A percentile compares a stretch with the other conserved stretches of the same genome.
Evolutionary conservation across 2,113 vertebrate species (phyloP).

Genomic region (Xiphorhynchus elegans): DNA sequence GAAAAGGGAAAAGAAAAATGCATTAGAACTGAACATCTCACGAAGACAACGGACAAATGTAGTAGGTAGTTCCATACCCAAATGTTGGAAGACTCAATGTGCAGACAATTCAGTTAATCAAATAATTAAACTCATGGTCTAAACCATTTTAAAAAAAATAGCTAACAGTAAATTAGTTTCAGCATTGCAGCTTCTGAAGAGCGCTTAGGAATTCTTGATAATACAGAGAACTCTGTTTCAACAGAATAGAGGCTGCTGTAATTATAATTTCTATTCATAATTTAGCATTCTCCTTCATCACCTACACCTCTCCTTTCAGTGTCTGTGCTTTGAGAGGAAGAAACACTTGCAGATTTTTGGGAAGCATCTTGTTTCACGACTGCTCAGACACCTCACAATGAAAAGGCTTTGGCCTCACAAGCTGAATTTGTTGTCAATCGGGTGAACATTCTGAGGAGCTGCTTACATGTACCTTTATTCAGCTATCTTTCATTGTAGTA

Average conservation of each 20-base stretch:
- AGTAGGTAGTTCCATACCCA: not conserved
- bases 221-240: not conserved
- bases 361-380: not conserved
- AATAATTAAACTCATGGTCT: not conserved
- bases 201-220: not conserved
- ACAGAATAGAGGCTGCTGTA: not conserved
- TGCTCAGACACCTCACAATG: not conserved
- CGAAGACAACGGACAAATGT: not conserved
- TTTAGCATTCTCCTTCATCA: not conserved
- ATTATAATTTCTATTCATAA: not conserved
- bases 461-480: not conserved
- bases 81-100: not conserved
- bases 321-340: not conserved
- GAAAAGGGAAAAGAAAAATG: not conserved
- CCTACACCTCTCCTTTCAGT: not conserved
- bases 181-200: not conserved
- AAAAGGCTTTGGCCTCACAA: accelerated
- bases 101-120: not conserved
- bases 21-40: not conserved
- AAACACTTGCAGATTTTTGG: not conserved
- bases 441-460: not conserved
- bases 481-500: not conserved
- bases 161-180: not conserved
- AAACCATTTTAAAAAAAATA: not conserved
- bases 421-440: not conserved